These are phyloP conservation scores for Philaethria dido DNA, from an alignment of 2,888 invertebrate species.

Conservation along the genomic window DNA sequence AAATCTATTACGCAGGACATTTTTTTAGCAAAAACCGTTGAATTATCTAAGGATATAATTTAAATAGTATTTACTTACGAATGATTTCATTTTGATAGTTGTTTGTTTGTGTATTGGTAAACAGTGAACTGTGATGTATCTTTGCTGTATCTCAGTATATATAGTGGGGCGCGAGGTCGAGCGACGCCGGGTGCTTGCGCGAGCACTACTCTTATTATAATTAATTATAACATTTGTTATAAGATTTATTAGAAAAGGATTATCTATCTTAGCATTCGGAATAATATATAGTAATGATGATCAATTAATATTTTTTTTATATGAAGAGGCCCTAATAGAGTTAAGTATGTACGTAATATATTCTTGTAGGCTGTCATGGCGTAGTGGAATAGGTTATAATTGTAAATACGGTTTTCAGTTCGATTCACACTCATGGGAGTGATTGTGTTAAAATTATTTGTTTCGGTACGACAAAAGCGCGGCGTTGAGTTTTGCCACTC, in stretches of 20 bases:
- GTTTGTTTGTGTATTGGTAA: constrained; percentile 36
- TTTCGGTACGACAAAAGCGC: too few species aligned
- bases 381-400: too few species aligned
- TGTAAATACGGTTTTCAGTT: too few species aligned
- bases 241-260: constrained; percentile 9
- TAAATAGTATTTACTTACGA: constrained; percentile 47
- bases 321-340: too few species aligned
- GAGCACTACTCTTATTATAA: constrained; percentile 44
- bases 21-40: background rate
- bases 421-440: too few species aligned
- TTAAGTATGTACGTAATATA: too few species aligned
- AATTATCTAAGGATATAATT: background rate
- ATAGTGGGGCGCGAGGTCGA: constrained; percentile 37
- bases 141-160: constrained; percentile 35
- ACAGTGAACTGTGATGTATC: constrained; percentile 42
- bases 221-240: constrained; percentile 35
- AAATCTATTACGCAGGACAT: background rate
- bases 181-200: constrained; percentile 40
- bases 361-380: too few species aligned
- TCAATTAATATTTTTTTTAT: too few species aligned
- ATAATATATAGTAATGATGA: background rate
- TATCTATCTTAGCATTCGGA: background rate
- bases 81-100: constrained; percentile 48
- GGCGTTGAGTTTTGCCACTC: too few species aligned
- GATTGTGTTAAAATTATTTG: too few species aligned